Percentiles rank a stretch among this genome's conserved stretches.
Conservation (phyloP, 2,113 vertebrate genomes). For the Microcebus jonahi region DNA sequence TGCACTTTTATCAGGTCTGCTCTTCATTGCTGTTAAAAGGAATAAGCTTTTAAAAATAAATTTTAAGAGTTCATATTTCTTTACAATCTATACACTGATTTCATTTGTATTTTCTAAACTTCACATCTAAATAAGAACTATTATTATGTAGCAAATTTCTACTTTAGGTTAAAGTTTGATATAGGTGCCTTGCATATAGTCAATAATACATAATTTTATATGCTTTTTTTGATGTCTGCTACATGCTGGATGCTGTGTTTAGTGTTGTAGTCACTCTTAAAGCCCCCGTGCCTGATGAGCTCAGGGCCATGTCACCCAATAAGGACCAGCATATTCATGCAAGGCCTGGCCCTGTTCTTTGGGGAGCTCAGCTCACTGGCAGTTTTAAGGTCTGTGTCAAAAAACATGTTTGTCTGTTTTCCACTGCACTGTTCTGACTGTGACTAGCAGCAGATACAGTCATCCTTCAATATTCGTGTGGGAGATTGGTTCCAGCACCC, state of each 20-base stretch:
- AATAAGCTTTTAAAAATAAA: slow-evolving; percentile 5
- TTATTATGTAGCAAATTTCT: background rate
- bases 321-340: background rate
- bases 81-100: background rate
- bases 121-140: background rate
- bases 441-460: background rate
- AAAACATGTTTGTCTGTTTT: background rate
- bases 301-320: background rate
- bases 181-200: background rate
- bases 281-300: background rate
- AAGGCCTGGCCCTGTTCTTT: background rate
- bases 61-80: background rate
- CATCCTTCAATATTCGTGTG: background rate
- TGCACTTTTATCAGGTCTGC: background rate
- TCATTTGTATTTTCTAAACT: slow-evolving; percentile 35
- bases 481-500: background rate
- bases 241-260: background rate
- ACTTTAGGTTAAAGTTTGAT: background rate
- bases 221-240: background rate
- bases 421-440: background rate
- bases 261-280: background rate
- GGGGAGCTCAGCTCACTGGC: background rate
- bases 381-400: background rate
- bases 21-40: slow-evolving; percentile 23
- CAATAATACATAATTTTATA: background rate